phyloP scores from a whole-genome alignment of 2,797 vertebrate species.

The Neopelma chrysocephalum region DNA sequence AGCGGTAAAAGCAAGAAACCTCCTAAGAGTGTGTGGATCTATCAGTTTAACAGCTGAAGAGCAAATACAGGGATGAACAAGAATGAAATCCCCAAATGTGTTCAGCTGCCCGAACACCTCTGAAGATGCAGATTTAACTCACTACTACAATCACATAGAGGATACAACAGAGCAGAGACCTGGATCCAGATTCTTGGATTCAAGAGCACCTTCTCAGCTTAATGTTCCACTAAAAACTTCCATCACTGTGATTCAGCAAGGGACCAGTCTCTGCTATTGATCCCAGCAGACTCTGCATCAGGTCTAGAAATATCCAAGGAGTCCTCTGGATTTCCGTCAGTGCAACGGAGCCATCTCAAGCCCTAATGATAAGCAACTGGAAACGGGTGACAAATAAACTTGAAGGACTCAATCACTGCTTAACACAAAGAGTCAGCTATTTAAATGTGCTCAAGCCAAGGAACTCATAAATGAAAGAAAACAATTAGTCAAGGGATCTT shows the following conservation, averaged over 20 bases:
- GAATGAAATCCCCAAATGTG: not conserved
- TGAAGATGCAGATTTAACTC: not conserved
- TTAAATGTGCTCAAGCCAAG: not conserved
- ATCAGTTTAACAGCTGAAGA: not conserved
- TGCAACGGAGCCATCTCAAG: not conserved
- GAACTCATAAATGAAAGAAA: not conserved
- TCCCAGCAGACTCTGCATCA: not conserved
- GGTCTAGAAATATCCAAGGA: fast-evolving
- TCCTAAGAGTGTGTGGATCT: not conserved
- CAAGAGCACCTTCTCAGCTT: not conserved
- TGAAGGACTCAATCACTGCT: not conserved
- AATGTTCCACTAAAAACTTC: not conserved
- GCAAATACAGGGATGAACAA: not conserved
- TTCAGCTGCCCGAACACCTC: not conserved
- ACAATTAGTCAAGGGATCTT: not conserved
- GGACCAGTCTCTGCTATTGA: not conserved
- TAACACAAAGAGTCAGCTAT: not conserved
- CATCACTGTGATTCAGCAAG: not conserved
- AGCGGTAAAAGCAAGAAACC: not conserved
- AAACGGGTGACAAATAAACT: not conserved
- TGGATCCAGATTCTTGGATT: not conserved
- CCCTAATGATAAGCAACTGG: not conserved
- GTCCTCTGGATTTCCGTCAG: not conserved
- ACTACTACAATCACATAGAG: not conserved
- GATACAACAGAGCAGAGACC: not conserved